These are phyloP conservation scores for Zaprionus inermis DNA, from an alignment of 1,140 invertebrate species.

Conservation along the genomic window DNA sequence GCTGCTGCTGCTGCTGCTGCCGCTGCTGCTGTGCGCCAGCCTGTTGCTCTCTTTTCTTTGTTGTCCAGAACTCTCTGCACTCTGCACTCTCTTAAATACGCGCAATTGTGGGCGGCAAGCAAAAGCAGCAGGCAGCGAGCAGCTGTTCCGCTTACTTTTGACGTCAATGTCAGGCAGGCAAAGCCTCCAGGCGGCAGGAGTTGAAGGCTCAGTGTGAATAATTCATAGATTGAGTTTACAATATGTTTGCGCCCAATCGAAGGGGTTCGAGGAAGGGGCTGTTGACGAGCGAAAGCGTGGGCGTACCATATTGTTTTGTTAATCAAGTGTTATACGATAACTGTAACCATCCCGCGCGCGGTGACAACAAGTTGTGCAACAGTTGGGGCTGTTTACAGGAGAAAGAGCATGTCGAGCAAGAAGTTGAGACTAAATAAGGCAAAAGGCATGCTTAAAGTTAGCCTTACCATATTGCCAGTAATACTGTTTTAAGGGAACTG, in stretches of 20 bases:
- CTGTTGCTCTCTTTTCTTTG: slow-evolving; percentile 19
- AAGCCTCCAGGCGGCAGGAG: slow-evolving; percentile 26
- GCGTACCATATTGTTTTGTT: slow-evolving; percentile 69
- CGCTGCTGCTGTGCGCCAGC: slow-evolving; percentile 24
- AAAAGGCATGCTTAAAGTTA: not conserved
- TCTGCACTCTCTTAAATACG: slow-evolving; percentile 46
- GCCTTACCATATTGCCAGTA: not conserved
- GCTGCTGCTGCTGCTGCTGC: slow-evolving; percentile 3
- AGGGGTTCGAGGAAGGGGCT: not conserved
- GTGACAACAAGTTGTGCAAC: slow-evolving; percentile 65
- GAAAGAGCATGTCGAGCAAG: slow-evolving; percentile 1
- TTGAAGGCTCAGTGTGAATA: slow-evolving; percentile 63
- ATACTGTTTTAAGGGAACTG: too few species aligned
- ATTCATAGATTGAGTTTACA: slow-evolving; percentile 73
- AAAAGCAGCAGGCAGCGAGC: slow-evolving; percentile 32
- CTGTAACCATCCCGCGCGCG: slow-evolving; percentile 64
- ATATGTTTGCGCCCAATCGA: slow-evolving; percentile 41
- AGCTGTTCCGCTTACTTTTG: slow-evolving; percentile 72
- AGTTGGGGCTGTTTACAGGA: slow-evolving; percentile 52
- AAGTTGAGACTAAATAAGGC: not conserved
- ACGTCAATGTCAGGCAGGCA: slow-evolving; percentile 72
- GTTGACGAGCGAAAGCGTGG: slow-evolving; percentile 34
- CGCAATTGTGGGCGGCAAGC: slow-evolving; percentile 57
- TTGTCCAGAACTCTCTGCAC: slow-evolving; percentile 11
- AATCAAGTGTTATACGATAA: slow-evolving; percentile 76